phyloP scores from a whole-genome alignment of 2,113 vertebrate genomes.

The Aramus guarauna region DNA sequence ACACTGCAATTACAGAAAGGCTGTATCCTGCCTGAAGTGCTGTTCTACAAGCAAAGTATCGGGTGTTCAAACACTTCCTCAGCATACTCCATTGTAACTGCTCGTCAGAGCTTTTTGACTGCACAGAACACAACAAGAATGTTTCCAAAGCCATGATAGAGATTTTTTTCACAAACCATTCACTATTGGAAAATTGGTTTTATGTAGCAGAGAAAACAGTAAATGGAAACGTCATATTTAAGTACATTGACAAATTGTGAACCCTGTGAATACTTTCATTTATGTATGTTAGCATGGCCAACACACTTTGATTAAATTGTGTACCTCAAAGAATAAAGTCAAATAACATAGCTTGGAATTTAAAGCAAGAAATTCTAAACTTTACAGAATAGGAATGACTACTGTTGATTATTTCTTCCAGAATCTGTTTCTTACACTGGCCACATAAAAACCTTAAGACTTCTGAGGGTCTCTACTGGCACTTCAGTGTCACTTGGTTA shows the following conservation, averaged over 20 bases:
- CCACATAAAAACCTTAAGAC: background rate
- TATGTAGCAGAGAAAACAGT: background rate
- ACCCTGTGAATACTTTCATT: background rate
- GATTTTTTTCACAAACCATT: background rate
- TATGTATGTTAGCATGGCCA: background rate
- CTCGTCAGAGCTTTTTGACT: background rate
- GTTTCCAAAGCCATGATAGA: background rate
- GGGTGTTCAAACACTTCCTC: background rate
- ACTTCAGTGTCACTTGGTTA: background rate
- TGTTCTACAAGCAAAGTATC: background rate
- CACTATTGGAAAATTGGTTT: background rate
- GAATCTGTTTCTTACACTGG: background rate
- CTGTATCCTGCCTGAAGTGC: background rate
- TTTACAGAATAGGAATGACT: background rate
- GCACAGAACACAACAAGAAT: background rate
- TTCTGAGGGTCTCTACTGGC: background rate
- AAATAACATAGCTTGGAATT: background rate
- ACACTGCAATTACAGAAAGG: background rate
- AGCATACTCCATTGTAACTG: background rate
- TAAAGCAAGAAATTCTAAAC: background rate
- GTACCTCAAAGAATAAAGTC: background rate
- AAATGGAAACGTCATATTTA: background rate
- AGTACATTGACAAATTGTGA: background rate
- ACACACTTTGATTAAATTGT: background rate
- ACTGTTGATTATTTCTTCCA: background rate